Base-by-base conservation (phyloP, 2,113 vertebrate species). In the Phasianus colchicus region DNA sequence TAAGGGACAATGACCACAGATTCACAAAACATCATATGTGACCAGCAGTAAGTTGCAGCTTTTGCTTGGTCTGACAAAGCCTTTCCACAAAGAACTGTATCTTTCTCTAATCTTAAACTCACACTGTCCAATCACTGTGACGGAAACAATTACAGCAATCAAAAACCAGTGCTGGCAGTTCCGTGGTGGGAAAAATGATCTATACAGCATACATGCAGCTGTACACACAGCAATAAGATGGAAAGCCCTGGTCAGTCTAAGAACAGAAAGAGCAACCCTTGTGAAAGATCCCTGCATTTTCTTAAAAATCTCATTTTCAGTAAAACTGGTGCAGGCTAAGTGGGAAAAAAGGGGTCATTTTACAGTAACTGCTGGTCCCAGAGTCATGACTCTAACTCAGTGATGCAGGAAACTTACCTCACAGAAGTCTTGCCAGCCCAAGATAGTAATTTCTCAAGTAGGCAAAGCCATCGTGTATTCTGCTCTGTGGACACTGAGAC, bases 1-100 rank as follows among this genome's bases (percentile, higher is more conserved):
- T 3, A 30, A 17, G 21, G 13, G 38, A 30, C 64, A 61, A 13
- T 3, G 7, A 47, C 7, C 20, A 40, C 36, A 61, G 67, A 43
- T 73, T 69, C 72, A 47, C 48, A 32, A 19, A 14, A 13, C 5
- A n/a, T 72, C 52, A 9, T 0, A 0, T 9, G 30, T 22, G 25
- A 15, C 5, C 73, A 50, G 30, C 30, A 43, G 9, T 43, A 45
- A 21, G 40, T 6, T 0, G 1, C 12, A 34, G 50, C 34, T 55
- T 71, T 66, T 75, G 30, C 29, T 29, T 36, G 6, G 6, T 71
- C 50, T 83, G 50, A 21, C 71, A 58, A 10, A 83, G 24, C 32
- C 25, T 50, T 83, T 40, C 24, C 38, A 58, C 54, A 54, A 30
- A 30, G 54, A 66, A 63, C 14, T 8, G 1, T 29, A 14, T 15